Evolutionary conservation across 2,113 vertebrate species (phyloP).

Genomic region (Lichenostomus cassidix): DNA sequence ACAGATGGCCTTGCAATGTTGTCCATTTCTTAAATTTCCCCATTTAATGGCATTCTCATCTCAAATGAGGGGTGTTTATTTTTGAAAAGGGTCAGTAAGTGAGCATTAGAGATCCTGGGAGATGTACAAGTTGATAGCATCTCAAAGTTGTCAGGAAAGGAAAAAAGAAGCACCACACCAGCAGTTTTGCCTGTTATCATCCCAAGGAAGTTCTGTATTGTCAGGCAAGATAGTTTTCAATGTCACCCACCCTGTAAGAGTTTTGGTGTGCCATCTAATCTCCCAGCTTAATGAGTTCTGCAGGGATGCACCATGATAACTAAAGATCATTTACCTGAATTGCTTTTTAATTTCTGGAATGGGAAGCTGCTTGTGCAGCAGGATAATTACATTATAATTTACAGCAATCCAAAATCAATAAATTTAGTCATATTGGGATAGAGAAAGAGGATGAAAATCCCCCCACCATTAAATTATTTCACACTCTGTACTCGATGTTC

Average conservation of each 20-base stretch:
- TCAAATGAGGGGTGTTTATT: neutral
- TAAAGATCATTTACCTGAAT: constrained; percentile 82
- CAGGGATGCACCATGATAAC: constrained; percentile 67
- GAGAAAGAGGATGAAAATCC: constrained; percentile 35
- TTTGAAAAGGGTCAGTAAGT: neutral
- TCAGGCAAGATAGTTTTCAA: constrained; percentile 26
- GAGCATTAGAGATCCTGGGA: neutral
- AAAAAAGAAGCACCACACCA: neutral
- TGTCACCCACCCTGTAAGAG: neutral
- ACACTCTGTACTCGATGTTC: constrained; percentile 30
- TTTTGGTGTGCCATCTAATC: constrained; percentile 68
- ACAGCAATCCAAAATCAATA: constrained; percentile 76
- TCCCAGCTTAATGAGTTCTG: constrained; percentile 73
- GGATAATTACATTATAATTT: constrained; percentile 77
- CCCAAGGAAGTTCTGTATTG: neutral
- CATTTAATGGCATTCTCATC: neutral
- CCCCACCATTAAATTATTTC: constrained; percentile 60
- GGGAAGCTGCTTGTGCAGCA: constrained; percentile 70
- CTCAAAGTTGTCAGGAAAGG: neutral
- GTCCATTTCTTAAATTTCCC: neutral
- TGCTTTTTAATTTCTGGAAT: constrained; percentile 80
- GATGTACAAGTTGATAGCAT: neutral
- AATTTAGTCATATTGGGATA: constrained; percentile 67
- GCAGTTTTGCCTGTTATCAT: neutral
- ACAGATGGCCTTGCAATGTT: neutral